Evolutionary conservation across 2,113 vertebrate genomes (phyloP).

Genomic region (Nesoenas mayeri): DNA sequence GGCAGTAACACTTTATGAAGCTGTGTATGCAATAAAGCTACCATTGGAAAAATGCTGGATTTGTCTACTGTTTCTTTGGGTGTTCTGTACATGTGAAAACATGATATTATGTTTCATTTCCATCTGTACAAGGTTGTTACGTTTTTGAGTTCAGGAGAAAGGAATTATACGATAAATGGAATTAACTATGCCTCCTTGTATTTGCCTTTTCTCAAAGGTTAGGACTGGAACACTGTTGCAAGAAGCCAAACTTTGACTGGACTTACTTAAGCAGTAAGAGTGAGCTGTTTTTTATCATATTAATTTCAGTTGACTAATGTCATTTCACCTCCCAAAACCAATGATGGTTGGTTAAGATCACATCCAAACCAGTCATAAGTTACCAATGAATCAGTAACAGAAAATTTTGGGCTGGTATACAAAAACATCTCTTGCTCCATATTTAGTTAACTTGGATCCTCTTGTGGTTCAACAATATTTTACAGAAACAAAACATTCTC

Average conservation of each 20-base stretch:
- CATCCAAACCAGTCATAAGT: constrained; percentile 39
- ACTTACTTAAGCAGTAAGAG: neutral
- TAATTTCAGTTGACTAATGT: constrained; percentile 15
- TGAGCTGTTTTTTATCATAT: constrained; percentile 30
- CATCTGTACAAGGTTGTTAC: neutral
- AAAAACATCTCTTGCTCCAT: constrained; percentile 35
- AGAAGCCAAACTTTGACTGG: neutral
- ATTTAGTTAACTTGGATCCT: neutral
- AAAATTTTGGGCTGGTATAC: constrained; percentile 9
- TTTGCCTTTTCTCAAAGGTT: neutral
- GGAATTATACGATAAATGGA: neutral
- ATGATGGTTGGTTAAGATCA: neutral
- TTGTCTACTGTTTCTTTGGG: neutral
- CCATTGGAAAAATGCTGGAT: neutral
- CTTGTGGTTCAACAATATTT: constrained; percentile 13
- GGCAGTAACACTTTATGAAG: neutral
- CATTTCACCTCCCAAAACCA: neutral
- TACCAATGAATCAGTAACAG: constrained; percentile 33
- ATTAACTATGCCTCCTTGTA: neutral
- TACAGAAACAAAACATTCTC: neutral
- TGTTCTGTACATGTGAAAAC: neutral
- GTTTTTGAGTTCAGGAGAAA: neutral
- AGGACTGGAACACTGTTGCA: neutral
- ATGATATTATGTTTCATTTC: neutral
- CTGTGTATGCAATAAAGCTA: neutral